These are phyloP conservation scores for Apotomis capreana DNA, from an alignment of 2,888 invertebrate genomes.

Conservation along the genomic window DNA sequence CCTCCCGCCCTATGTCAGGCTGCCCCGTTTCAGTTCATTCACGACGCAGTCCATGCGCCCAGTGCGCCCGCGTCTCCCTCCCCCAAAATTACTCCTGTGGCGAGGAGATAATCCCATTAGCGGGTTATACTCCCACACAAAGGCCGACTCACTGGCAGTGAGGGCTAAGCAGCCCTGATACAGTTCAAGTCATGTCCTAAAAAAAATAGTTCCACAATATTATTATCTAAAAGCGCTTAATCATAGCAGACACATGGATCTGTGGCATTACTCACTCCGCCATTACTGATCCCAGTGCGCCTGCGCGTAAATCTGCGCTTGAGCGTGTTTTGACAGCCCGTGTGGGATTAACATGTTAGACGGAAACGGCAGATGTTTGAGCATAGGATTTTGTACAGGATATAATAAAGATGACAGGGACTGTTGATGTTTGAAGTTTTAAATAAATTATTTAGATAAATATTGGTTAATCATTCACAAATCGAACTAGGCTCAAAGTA, in stretches of 20 bases:
- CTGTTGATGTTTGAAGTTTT: conserved; percentile 11
- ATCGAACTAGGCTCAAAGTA: too few species aligned
- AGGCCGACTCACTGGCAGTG: too few species aligned
- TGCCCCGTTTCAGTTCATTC: too few species aligned
- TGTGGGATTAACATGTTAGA: conserved; percentile 45
- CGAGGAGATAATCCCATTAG: too few species aligned
- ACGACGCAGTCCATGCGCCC: too few species aligned
- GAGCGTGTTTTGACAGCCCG: conserved; percentile 65
- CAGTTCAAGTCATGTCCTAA: too few species aligned
- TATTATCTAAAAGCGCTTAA: conserved; percentile 20
- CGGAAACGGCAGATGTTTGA: conserved; percentile 38
- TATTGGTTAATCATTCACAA: too few species aligned
- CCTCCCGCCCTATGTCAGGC: too few species aligned
- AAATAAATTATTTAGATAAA: not conserved
- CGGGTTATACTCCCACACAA: too few species aligned
- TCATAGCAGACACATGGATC: conserved; percentile 18
- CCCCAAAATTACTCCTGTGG: too few species aligned
- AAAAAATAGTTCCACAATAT: conserved; percentile 1
- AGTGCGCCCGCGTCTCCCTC: too few species aligned
- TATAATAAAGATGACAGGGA: conserved; percentile 4
- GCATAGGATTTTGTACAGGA: conserved; percentile 20
- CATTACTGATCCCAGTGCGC: conserved; percentile 39
- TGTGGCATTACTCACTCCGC: conserved; percentile 27
- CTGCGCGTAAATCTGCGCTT: conserved; percentile 56
- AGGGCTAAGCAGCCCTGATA: too few species aligned